Conservation (phyloP, 2,113 vertebrate species). For the Talpa occidentalis region DNA sequence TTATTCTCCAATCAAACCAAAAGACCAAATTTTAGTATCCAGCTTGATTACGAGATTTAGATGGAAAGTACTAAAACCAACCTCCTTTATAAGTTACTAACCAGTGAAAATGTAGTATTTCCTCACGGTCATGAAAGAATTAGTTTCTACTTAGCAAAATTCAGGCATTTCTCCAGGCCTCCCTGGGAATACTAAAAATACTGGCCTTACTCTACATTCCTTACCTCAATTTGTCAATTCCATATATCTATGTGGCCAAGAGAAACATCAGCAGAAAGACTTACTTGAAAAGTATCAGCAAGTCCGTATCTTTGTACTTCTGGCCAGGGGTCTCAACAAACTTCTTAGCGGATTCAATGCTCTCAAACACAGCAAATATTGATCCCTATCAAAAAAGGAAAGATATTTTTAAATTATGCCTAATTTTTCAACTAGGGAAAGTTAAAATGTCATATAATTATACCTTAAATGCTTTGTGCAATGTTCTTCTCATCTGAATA, state of each 20-base stretch:
- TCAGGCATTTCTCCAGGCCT: constrained; percentile 15
- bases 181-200: neutral
- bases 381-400: constrained; percentile 67
- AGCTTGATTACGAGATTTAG: neutral
- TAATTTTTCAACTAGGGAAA: neutral
- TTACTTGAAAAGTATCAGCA: constrained; percentile 90
- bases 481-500: constrained; percentile 93
- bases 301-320: too few species aligned
- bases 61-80: constrained; percentile 39
- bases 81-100: neutral
- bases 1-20: neutral
- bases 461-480: constrained; percentile 96
- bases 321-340: too few species aligned
- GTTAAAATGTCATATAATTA: neutral
- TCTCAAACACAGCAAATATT: too few species aligned
- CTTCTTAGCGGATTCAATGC: too few species aligned
- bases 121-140: constrained; percentile 13
- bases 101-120: neutral
- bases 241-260: neutral
- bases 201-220: neutral
- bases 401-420: neutral
- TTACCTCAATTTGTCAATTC: neutral
- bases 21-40: neutral
- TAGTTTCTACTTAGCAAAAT: constrained; percentile 8
- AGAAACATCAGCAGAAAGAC: constrained; percentile 66